Base-by-base conservation (phyloP, 2,797 vertebrate species). In the Threskiornis aethiopicus region DNA sequence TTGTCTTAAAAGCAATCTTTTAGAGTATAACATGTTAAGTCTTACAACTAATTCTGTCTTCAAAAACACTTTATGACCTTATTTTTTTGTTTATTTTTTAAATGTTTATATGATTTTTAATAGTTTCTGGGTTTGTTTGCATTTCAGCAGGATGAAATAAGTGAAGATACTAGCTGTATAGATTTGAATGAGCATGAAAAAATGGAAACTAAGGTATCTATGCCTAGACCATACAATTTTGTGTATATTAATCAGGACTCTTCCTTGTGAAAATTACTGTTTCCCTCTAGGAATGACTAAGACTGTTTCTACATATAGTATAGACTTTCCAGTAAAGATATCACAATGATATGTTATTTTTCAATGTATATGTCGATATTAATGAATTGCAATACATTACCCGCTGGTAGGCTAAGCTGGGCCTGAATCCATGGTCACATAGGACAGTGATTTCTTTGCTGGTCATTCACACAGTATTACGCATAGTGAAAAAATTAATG, bases 181-280 rank as follows among this genome's bases (percentile, higher is more conserved):
- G 98, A 98, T 98, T 96, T 97, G 96, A 98, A 97, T 96, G 98
- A 98, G 95, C 96, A 96, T 90, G 98, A 98, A 93, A 98, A 98
- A 97, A 98, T 98, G 96, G 98, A 98, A 69, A 96, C 97, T 83
- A 98, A 98, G 98, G 99, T 99, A 98, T 94, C 46, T 89, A 33
- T 92, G 26, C 41, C 11, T 66, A 52, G 11, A 49, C 24, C 4
- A 5, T 85, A 28, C 16, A 66, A 44, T 76, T 83, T 66, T 71
- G 3, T 64, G 1, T 44, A 3, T 65, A 10, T 70, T 94, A 70
- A 55, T 57, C 1, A 1, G 10, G 31, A 51, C 11, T 76, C 16
- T 61, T 67, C 9, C 37, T 33, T 77, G 16, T 81, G 65, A 55
- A 82, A 59, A 73, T 19, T 46, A 42, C 25, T 47, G 10, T 84